Percentiles rank a stretch among this genome's conserved stretches.
phyloP scores from a whole-genome alignment of 2,888 invertebrate genomes.

The Tridacna gigas region DNA sequence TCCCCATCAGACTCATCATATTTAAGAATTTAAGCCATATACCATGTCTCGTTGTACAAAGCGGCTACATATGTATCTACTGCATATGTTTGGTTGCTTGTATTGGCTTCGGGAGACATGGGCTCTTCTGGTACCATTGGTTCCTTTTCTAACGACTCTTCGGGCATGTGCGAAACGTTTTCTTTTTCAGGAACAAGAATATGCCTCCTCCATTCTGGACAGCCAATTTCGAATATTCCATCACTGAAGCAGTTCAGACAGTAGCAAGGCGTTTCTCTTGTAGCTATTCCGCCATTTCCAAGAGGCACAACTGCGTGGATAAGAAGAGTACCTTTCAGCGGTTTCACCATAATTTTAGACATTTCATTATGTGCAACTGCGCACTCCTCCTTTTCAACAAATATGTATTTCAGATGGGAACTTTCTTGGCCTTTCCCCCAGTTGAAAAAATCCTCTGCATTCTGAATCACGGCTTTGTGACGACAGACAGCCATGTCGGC shows the following conservation, averaged over 20 bases:
- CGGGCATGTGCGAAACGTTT: not conserved
- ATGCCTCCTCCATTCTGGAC: slow-evolving; percentile 32
- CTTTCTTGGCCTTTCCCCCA: slow-evolving; percentile 21
- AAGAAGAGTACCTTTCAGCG: slow-evolving; percentile 42
- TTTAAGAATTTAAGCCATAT: slow-evolving; percentile 12
- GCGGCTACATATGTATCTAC: slow-evolving; percentile 15
- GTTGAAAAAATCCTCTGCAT: slow-evolving; percentile 34
- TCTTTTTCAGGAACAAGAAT: not conserved
- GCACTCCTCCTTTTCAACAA: slow-evolving; percentile 30
- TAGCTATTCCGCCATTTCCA: slow-evolving; percentile 7
- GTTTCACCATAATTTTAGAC: slow-evolving; percentile 7
- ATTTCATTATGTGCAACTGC: slow-evolving; percentile 1
- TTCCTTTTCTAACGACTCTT: not conserved
- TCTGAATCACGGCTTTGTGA: slow-evolving; percentile 24
- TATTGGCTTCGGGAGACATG: not conserved
- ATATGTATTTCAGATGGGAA: slow-evolving; percentile 29
- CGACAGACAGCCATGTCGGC: slow-evolving; percentile 39
- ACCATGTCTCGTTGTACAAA: slow-evolving; percentile 23
- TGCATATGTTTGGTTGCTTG: not conserved
- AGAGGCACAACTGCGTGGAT: slow-evolving; percentile 34
- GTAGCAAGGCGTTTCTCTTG: slow-evolving; percentile 36
- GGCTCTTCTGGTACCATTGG: not conserved
- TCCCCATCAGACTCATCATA: not conserved
- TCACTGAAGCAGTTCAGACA: slow-evolving; percentile 28
- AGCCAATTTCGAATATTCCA: slow-evolving; percentile 12